phyloP scores from a whole-genome alignment of 2,888 invertebrate species.

The Anoncus sp. region DNA sequence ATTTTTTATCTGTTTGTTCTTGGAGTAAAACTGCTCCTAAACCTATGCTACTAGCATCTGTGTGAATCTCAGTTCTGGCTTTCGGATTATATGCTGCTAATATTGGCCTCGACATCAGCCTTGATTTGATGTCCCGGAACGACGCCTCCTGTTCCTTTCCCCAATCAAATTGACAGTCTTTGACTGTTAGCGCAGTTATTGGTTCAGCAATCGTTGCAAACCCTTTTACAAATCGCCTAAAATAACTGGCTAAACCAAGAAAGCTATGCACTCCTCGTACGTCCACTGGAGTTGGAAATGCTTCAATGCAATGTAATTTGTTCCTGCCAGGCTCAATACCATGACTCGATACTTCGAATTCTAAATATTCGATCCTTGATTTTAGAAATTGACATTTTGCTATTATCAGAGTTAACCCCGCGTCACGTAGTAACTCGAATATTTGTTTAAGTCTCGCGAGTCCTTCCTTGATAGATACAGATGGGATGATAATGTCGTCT shows the following conservation, averaged over 20 bases:
- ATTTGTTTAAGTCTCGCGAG: slow-evolving; percentile 63
- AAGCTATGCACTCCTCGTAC: slow-evolving; percentile 70
- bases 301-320: slow-evolving; percentile 51
- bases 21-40: slow-evolving; percentile 69
- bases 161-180: slow-evolving; percentile 61
- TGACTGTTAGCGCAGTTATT: slow-evolving; percentile 67
- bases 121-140: slow-evolving; percentile 67
- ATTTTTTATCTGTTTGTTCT: slow-evolving; percentile 46
- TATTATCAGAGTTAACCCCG: slow-evolving; percentile 68
- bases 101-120: slow-evolving; percentile 66
- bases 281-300: slow-evolving; percentile 66
- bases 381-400: slow-evolving; percentile 69
- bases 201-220: slow-evolving; percentile 69
- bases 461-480: slow-evolving; percentile 64
- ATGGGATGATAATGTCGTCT: slow-evolving; percentile 67
- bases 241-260: slow-evolving; percentile 65
- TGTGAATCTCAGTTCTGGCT: slow-evolving; percentile 72
- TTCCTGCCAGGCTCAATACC: slow-evolving; percentile 68
- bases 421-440: slow-evolving; percentile 57
- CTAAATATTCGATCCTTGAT: slow-evolving; percentile 67
- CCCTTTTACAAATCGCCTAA: slow-evolving; percentile 62
- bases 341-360: slow-evolving; percentile 63
- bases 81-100: slow-evolving; percentile 70
- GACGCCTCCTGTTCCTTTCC: slow-evolving; percentile 67
- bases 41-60: slow-evolving; percentile 75